Evolutionary conservation across 2,888 invertebrate species (phyloP).

Genomic region (Aporophyla nigra): DNA sequence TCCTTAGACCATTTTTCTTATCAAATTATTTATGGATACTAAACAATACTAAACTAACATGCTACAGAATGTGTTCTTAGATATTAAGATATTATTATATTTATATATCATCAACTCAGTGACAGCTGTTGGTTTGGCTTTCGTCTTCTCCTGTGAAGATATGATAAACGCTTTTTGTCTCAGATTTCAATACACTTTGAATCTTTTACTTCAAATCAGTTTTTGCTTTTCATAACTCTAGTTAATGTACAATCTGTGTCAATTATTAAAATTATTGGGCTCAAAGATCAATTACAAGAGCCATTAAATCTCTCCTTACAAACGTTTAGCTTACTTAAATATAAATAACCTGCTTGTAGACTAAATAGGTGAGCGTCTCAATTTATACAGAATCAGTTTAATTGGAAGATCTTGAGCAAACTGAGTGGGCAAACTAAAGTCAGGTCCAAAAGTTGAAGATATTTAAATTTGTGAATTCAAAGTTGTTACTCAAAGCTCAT

Average conservation of each 20-base stretch:
- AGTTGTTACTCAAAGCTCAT: constrained; percentile 65
- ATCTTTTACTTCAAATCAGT: not conserved
- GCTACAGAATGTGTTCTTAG: not conserved
- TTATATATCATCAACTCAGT: not conserved
- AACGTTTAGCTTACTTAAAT: constrained; percentile 39
- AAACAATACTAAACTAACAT: not conserved
- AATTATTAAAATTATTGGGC: constrained; percentile 40
- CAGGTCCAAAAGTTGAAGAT: constrained; percentile 36
- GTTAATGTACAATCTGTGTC: constrained; percentile 30
- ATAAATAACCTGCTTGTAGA: constrained; percentile 45
- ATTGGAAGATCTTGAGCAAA: constrained; percentile 51
- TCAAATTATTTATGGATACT: too few relatives aligned
- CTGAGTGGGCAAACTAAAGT: constrained; percentile 33
- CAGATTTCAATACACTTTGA: not conserved
- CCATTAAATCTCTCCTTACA: constrained; percentile 48
- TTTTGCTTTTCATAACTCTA: constrained; percentile 11
- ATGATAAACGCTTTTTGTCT: not conserved
- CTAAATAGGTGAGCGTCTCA: constrained; percentile 31
- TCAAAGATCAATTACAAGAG: constrained; percentile 39
- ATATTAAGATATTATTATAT: not conserved
- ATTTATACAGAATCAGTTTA: constrained; percentile 45
- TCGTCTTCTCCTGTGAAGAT: not conserved
- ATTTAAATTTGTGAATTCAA: constrained; percentile 45
- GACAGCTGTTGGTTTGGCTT: not conserved
- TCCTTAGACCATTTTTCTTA: too few relatives aligned